Conservation (phyloP, 1,140 invertebrate species). For the Formica exsecta region DNA sequence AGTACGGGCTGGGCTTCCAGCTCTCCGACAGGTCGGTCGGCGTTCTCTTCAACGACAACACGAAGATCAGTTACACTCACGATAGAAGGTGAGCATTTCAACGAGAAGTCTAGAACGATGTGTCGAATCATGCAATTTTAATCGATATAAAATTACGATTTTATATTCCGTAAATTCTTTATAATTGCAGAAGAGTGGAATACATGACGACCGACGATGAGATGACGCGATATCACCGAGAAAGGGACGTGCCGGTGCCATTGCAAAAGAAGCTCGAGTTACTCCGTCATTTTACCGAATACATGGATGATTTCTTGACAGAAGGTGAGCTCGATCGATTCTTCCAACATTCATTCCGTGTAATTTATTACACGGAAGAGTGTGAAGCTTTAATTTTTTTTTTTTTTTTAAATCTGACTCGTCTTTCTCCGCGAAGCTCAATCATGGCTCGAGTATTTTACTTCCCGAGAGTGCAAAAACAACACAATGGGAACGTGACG, state of each 20-base stretch:
- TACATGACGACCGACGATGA: slow-evolving; percentile 96
- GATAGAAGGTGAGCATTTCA: slow-evolving; percentile 88
- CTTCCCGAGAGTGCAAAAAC: background rate
- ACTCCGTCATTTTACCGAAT: slow-evolving; percentile 97
- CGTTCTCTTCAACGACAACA: slow-evolving; percentile 91
- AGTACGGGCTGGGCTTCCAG: slow-evolving; percentile 91
- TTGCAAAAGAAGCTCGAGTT: slow-evolving; percentile 98
- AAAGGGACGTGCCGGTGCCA: slow-evolving; percentile 92
- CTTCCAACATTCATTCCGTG: no score
- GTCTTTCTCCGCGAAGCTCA: background rate
- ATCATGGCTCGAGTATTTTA: background rate
- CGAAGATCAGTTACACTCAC: slow-evolving; percentile 88
- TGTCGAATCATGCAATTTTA: background rate
- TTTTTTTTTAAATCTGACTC: background rate
- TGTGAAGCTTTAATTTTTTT: background rate
- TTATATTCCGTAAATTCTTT: background rate
- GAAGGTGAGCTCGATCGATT: slow-evolving; percentile 88
- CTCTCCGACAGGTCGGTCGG: slow-evolving; percentile 90
- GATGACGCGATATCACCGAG: slow-evolving; percentile 94
- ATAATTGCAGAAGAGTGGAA: slow-evolving; percentile 92
- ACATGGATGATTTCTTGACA: slow-evolving; percentile 98
- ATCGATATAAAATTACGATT: background rate
- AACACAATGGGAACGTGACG: background rate
- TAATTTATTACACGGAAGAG: background rate
- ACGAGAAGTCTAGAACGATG: background rate